Evolutionary conservation across 2,113 vertebrate species (phyloP).

Genomic region (Balaenoptera acutorostrata): DNA sequence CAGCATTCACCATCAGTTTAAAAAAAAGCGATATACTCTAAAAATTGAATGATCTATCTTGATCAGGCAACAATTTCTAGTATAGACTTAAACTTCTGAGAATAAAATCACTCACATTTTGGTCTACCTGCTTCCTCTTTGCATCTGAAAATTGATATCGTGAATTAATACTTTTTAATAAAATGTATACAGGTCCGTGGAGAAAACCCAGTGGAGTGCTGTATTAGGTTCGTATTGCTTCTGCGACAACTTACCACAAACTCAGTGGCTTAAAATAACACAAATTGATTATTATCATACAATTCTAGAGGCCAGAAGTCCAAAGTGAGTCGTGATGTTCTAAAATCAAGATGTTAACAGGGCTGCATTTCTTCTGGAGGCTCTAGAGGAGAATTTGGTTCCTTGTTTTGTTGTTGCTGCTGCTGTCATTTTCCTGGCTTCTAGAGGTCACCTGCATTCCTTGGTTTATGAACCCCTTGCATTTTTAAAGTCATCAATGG

Average conservation of each 20-base stretch:
- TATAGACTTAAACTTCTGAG: not conserved
- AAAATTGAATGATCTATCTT: not conserved
- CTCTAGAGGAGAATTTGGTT: not conserved
- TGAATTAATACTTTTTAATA: not conserved
- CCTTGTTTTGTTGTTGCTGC: not conserved
- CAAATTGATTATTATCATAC: not conserved
- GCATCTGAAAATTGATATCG: not conserved
- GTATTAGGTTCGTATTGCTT: not conserved
- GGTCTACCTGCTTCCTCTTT: not conserved
- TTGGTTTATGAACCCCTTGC: not conserved
- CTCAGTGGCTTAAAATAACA: not conserved
- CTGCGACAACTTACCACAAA: not conserved
- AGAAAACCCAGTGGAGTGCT: not conserved
- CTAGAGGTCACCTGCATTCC: not conserved
- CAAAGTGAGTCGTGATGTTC: not conserved
- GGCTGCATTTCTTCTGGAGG: not conserved
- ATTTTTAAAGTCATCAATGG: not conserved
- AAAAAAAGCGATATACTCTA: not conserved
- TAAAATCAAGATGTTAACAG: not conserved
- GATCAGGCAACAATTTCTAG: not conserved
- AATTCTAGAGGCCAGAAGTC: not conserved
- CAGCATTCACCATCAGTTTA: not conserved
- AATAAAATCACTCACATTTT: not conserved
- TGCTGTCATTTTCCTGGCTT: not conserved
- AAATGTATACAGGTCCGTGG: not conserved